These are phyloP conservation scores for Chrysolina americana DNA, from an alignment of 2,888 invertebrate genomes.

Conservation along the genomic window DNA sequence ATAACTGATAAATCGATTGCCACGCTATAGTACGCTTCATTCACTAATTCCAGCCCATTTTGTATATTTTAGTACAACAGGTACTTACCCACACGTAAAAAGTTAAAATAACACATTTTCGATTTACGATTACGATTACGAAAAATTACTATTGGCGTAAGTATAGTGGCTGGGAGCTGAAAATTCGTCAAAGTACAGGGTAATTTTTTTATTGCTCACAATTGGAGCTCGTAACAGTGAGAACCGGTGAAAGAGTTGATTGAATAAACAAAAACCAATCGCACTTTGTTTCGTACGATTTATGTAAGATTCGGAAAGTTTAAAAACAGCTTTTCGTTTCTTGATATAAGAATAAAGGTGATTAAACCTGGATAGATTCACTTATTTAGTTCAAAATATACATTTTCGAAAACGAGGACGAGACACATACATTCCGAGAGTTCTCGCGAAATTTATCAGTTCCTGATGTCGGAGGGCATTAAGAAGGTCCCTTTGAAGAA, in stretches of 20 bases:
- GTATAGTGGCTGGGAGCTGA: neutral
- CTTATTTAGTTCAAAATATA: no score
- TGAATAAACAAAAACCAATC: no score
- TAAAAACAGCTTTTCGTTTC: no score
- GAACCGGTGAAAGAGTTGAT: neutral
- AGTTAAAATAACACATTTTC: neutral
- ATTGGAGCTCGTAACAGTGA: neutral
- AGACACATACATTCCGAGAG: no score
- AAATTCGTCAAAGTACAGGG: neutral
- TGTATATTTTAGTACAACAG: slow-evolving; percentile 12
- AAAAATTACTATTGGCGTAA: neutral
- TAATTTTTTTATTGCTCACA: neutral
- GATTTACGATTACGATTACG: neutral
- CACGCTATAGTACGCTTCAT: neutral
- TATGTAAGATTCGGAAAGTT: no score
- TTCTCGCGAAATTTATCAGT: no score
- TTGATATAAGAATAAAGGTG: no score
- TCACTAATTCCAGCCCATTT: slow-evolving; percentile 15
- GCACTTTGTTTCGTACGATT: no score
- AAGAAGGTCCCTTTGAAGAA: no score
- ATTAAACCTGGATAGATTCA: no score
- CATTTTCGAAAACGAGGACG: no score
- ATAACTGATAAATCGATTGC: slow-evolving; percentile 17
- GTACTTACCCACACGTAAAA: slow-evolving; percentile 2
- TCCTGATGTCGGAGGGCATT: no score